phyloP scores from a whole-genome alignment of 2,113 vertebrate species.

The Daubentonia madagascariensis region DNA sequence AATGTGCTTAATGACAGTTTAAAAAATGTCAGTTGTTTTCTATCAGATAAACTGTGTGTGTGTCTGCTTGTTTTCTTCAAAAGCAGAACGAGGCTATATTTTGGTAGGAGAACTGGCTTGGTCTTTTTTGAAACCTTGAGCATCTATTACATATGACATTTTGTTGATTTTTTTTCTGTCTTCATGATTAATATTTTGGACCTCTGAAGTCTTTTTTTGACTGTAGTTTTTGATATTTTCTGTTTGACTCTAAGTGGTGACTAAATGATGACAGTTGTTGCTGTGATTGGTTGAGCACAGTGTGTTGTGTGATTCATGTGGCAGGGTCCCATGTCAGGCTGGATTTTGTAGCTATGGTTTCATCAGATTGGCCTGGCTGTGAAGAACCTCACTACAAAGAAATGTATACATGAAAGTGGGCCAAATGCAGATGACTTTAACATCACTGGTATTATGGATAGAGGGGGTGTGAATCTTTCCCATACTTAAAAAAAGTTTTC shows the following conservation, averaged over 20 bases:
- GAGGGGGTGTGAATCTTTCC: neutral
- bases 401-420: neutral
- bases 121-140: conserved; percentile 41
- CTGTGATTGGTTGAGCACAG: neutral
- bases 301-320: neutral
- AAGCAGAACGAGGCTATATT: neutral
- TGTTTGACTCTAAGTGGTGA: neutral
- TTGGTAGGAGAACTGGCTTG: neutral
- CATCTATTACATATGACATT: conserved; percentile 12
- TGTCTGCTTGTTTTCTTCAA: neutral
- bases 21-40: conserved; percentile 67
- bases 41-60: neutral
- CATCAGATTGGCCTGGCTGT: conserved; percentile 29
- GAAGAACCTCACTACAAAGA: conserved; percentile 38
- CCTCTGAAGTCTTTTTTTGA: conserved; percentile 23
- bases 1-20: conserved; percentile 58
- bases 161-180: conserved; percentile 46
- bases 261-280: neutral
- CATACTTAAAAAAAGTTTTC: neutral
- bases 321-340: neutral
- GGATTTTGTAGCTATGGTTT: neutral
- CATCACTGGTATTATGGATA: neutral
- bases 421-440: neutral
- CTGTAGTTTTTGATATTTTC: conserved; percentile 44
- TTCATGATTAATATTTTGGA: conserved; percentile 58